Percentiles rank a stretch among this genome's conserved stretches.
phyloP scores from a whole-genome alignment of 2,797 vertebrate species.

The Aplochiton taeniatus region DNA sequence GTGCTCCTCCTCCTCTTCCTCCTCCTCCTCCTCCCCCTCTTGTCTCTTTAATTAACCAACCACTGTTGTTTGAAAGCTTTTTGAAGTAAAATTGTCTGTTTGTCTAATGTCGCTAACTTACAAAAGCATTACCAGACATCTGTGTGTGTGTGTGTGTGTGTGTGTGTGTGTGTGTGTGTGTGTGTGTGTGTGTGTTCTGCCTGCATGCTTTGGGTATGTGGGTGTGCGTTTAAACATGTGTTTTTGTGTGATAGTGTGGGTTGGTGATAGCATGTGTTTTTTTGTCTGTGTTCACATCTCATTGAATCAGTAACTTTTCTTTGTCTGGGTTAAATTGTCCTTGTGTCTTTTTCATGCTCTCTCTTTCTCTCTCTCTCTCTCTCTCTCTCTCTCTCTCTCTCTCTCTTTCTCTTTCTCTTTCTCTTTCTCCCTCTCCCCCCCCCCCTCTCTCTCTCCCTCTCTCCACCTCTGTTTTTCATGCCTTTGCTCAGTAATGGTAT shows the following conservation, averaged over 20 bases:
- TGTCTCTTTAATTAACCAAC: slow-evolving; percentile 70
- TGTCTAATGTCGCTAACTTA: slow-evolving; percentile 59
- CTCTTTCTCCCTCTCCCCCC: not conserved
- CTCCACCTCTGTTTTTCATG: not conserved
- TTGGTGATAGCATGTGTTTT: no score
- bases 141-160: not conserved
- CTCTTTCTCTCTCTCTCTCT: not conserved
- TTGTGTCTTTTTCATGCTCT: not conserved
- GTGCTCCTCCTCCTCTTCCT: slow-evolving; percentile 51
- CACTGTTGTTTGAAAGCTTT: slow-evolving; percentile 60
- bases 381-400: not conserved
- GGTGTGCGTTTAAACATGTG: no score
- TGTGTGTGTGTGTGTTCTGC: slow-evolving; percentile 19
- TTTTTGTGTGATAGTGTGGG: no score
- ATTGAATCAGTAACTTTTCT: no score
- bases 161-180: slow-evolving; percentile 28
- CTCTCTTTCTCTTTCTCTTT: not conserved
- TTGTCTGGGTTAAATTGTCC: not conserved
- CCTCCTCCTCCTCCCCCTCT: slow-evolving; percentile 52
- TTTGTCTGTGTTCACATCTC: no score
- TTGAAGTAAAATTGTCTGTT: slow-evolving; percentile 61
- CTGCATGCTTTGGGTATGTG: not conserved
- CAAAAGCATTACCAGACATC: not conserved
- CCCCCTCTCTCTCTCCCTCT: not conserved
- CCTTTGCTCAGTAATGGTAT: no score